Evolutionary conservation across 2,113 vertebrate genomes (phyloP), one percentile per base, ranked within the genome.

Genomic region (Sphaerodactylus townsendi): DNA sequence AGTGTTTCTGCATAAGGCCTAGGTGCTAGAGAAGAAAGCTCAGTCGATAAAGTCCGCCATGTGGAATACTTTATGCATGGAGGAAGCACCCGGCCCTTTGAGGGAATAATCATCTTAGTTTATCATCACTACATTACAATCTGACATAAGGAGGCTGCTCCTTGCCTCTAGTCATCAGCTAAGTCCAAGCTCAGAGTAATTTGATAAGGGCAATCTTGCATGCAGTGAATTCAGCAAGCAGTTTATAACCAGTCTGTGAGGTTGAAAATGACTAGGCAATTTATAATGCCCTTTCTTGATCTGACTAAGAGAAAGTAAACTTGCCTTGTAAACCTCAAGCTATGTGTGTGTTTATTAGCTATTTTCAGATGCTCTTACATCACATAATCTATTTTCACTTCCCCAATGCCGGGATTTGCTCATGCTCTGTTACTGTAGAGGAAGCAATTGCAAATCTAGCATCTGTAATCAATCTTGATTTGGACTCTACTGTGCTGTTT

Each of bases 281-380:
- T 62, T 79, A 79, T 86, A 39, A 82, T 91, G 75, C 30, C 80
- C 90, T 89, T 86, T 84, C 86, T 92, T 85, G 85, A 91, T 90
- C 89, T 87, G 82, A 10, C n/a, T 1, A 66, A 75, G 28, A 11
- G 48, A 68, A 90, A 82, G 70, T 4, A 85, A 30, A n/a, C 90
- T 87, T 50, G 1, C 65, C 86, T 87, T 91, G 85, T 75, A 86
- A 88, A 28, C 25, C 88, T 88, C 68, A 56, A 87, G 88, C 21
- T 1, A 33, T 89, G 87, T 92, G 85, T 90, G 89, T 90, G 89
- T 88, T 85, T 94, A 90, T 91, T 93, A 91, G 7, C 44, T 65
- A 17, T 33, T 56, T 92, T 90, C 92, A 76, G 37, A 68, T 48
- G 66, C 37, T 81, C 33, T 66, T 70, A 39, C 33, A 69, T 23